Evolutionary conservation across 2,113 vertebrate species (phyloP).

Genomic region (Mellivora capensis): DNA sequence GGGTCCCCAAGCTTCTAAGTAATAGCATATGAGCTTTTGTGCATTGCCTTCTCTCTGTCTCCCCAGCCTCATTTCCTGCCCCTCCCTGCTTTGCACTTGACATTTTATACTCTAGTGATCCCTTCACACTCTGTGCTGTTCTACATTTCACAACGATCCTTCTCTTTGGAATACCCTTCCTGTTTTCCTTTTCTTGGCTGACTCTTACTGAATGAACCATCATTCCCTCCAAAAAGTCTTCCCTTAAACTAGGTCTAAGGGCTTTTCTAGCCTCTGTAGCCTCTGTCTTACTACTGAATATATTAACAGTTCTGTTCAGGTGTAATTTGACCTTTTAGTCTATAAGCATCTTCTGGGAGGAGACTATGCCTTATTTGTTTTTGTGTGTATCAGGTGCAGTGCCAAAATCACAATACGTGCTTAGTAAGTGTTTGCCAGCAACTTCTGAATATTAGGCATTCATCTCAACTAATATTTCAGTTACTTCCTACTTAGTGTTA

Average conservation of each 20-base stretch:
- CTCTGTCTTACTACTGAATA: neutral
- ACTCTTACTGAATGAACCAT: neutral
- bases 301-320: neutral
- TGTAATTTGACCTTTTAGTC: neutral
- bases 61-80: neutral
- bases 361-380: neutral
- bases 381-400: neutral
- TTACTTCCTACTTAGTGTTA: constrained; percentile 45
- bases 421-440: neutral
- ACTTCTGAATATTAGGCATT: constrained; percentile 30
- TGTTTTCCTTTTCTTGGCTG: neutral
- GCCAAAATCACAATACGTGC: neutral
- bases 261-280: neutral
- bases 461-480: constrained; percentile 39
- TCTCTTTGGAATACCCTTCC: neutral
- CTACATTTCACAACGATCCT: neutral
- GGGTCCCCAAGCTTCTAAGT: neutral
- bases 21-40: neutral
- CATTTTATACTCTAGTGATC: neutral
- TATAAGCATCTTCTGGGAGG: neutral
- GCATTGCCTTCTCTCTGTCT: neutral
- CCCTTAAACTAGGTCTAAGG: neutral
- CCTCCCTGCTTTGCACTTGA: neutral
- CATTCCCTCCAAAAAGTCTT: constrained; percentile 8
- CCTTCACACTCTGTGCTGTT: neutral